Evolutionary conservation across 1,140 invertebrate species (phyloP).

Genomic region (Cydia strobilella): DNA sequence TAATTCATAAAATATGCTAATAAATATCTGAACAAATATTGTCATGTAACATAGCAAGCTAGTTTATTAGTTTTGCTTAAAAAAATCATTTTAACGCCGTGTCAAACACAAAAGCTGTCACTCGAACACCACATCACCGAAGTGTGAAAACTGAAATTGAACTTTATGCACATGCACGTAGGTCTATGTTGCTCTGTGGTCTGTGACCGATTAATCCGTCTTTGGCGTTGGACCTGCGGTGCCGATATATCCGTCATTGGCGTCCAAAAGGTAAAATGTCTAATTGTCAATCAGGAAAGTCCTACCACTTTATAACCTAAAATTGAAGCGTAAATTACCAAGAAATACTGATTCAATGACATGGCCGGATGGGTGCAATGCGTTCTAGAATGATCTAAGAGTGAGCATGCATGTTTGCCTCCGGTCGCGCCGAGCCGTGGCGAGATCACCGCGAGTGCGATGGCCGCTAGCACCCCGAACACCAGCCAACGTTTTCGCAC

Average conservation of each 20-base stretch:
- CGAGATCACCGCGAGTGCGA: constrained; percentile 55
- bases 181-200: no score
- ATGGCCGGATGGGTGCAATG: constrained; percentile 69
- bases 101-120: no score
- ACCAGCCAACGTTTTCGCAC: constrained; percentile 61
- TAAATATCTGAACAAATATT: no score
- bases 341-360: constrained; percentile 54
- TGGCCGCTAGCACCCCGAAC: constrained; percentile 51
- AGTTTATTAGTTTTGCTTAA: not conserved
- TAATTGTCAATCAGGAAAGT: not conserved
- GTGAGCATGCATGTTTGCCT: constrained; percentile 74
- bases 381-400: constrained; percentile 63
- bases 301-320: not conserved
- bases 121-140: no score
- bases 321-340: constrained; percentile 29
- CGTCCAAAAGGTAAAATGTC: no score
- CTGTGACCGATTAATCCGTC: no score
- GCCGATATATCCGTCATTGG: no score
- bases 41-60: no score
- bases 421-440: constrained; percentile 61
- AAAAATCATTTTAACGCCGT: not conserved
- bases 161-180: no score
- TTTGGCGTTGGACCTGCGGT: no score
- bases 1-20: no score
- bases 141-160: no score